These are phyloP conservation scores for Uromys caudimaculatus DNA, from an alignment of 2,797 vertebrate species.

Conservation along the genomic window DNA sequence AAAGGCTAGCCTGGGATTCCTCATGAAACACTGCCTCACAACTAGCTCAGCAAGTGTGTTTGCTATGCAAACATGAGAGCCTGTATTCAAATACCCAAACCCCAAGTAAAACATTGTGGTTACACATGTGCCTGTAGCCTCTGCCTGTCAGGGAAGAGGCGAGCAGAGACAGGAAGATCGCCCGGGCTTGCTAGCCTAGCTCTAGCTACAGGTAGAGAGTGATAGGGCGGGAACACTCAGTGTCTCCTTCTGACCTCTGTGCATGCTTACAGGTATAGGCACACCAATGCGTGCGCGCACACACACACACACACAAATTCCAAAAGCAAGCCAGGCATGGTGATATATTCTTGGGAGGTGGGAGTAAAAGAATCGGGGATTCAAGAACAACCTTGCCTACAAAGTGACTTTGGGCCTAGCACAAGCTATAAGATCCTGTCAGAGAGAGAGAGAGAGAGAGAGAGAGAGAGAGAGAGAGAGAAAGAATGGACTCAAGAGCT, in stretches of 20 bases:
- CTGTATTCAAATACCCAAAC: not conserved
- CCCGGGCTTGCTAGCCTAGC: not conserved
- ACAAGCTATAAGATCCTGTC: not conserved
- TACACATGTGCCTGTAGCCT: not conserved
- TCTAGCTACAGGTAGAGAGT: not conserved
- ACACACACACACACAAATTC: not conserved
- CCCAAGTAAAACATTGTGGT: not conserved
- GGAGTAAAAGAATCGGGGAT: not conserved
- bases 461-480: too few relatives aligned
- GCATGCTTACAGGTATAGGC: not conserved
- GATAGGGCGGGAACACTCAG: not conserved
- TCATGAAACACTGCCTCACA: not conserved
- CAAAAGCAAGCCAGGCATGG: not conserved
- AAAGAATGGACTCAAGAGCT: not conserved
- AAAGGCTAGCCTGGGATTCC: not conserved
- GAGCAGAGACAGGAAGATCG: not conserved
- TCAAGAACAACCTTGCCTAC: not conserved
- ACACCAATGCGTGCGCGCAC: not conserved
- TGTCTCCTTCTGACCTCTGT: not conserved
- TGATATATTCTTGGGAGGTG: not conserved
- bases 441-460: not conserved
- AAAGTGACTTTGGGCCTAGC: not conserved
- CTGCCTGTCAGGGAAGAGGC: not conserved
- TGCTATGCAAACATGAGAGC: not conserved
- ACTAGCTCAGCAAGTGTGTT: not conserved